Evolutionary conservation across 2,797 vertebrate species (phyloP), one percentile per base, ranked within the genome.

Genomic region (Poecilia velifera): DNA sequence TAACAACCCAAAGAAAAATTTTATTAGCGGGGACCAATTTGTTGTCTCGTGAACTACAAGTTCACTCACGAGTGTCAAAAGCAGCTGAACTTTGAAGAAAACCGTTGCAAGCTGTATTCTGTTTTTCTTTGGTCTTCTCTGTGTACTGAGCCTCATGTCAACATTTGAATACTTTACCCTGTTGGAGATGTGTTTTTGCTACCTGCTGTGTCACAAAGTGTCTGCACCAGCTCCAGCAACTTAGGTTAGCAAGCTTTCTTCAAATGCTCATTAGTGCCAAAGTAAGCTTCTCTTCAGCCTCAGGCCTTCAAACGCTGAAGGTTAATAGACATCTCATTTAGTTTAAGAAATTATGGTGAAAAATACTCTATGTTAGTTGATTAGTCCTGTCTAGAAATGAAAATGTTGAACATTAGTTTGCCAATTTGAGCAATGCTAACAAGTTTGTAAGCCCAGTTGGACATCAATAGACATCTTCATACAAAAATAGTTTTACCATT

Each of bases 21-120:
- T 95, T 93, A 95, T 93, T 92, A 91, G 83, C 92, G 86, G 78
- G 91, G 90, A 88, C 90, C 85, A 93, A 94, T 95, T 96, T 95
- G 94, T 92, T 94, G 88, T 95, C 91, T 91, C 62, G 77, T 94
- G 93, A 94, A 93, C 92, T 90, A 87, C 94, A 94, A 89, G 90
- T 91, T 92, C 86, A 87, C 89, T 94, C 83, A 91, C 91, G 93
- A 88, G 84, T 93, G 90, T 93, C 90, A 76, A 86, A 79, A 83
- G 86, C 72, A 82, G 82, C 90, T 89, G 84, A 75, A 47, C 34
- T 86, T 84, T 80, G 71, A 39, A 45, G 76, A 73, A 81, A 86
- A 73, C 41, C 70, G 77, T 2, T 20, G 43, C 47, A 31, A n/a
- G 13, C 51, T 59, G 39, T 31, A 39, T 64, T 88, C 47, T 78